Base-by-base conservation (phyloP, 2,797 vertebrate species). In the Pelobates cultripes region DNA sequence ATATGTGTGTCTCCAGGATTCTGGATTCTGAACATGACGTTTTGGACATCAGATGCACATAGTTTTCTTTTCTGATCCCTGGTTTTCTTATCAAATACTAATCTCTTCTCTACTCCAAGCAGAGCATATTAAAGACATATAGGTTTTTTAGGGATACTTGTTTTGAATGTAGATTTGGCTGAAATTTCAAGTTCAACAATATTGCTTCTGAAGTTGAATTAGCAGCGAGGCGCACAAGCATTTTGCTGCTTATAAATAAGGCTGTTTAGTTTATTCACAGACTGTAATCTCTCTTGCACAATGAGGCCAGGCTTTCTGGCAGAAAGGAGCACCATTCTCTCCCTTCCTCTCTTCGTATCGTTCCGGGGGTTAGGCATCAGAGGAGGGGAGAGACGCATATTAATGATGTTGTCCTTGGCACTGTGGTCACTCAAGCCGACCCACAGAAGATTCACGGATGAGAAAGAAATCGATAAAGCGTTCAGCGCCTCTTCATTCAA, bases 331-430 rank as follows among this genome's bases (percentile, higher is more conserved):
- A 70, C 66, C 41, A 15, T 84, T 79, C 43, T 76, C 77, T 70
- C 43, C 55, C 60, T 84, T 79, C 66, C 73, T 70, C 77, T 74
- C 45, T 53, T 15, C 60, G 28, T 67, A 47, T 43, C 41, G 75
- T 77, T 82, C 80, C 75, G 80, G 77, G 73, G 72, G 82, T 80
- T 84, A 80, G 60, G 70, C 72, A 84, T 60, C 45, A 3, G 75
- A 84, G 77, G 77, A 79, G 81, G 60, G 70, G 71, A 69, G 70
- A 75, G 73, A 72, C 3, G 77, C 82, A 84, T 84, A 84, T 80
- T 84, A 84, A 84, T 84, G 77, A 84, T 84, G 82, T 84, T 84
- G 73, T 84, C 77, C 82, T 80, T 79, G 82, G 77, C 77, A 75
- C 43, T 84, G 82, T 84, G 82, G 82, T 84, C 82, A 84, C 82